Conservation (phyloP, 2,113 vertebrate genomes). For the Chamaea fasciata region DNA sequence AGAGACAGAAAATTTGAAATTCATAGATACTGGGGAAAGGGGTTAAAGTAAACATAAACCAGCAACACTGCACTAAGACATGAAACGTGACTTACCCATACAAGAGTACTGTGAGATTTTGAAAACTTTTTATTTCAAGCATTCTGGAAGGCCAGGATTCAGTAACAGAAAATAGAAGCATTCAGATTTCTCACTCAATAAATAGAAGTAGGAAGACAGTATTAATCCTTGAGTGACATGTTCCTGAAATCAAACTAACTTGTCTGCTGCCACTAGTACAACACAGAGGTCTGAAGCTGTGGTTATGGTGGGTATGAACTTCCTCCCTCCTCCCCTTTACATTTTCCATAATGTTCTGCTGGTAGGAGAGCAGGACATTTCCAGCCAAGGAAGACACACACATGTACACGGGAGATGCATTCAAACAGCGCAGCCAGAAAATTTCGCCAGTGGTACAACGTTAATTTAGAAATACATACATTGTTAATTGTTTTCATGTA, state of each 20-base stretch:
- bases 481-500: neutral
- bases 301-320: neutral
- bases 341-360: neutral
- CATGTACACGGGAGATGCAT: neutral
- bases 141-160: neutral
- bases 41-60: neutral
- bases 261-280: neutral
- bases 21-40: neutral
- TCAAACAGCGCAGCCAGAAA: neutral
- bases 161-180: neutral
- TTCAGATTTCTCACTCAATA: neutral
- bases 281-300: neutral
- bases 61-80: neutral
- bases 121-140: slow-evolving; percentile 2
- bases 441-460: neutral
- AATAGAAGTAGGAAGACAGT: neutral
- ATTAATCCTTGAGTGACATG: neutral
- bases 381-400: neutral
- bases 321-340: neutral
- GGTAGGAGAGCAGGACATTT: neutral
- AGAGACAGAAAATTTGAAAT: neutral
- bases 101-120: neutral
- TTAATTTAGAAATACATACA: neutral
- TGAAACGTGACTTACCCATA: neutral
- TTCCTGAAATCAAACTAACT: neutral